Evolutionary conservation across 2,113 vertebrate genomes (phyloP), one percentile per base, ranked within the genome.

Genomic region (Neolamprologus fasciatus): DNA sequence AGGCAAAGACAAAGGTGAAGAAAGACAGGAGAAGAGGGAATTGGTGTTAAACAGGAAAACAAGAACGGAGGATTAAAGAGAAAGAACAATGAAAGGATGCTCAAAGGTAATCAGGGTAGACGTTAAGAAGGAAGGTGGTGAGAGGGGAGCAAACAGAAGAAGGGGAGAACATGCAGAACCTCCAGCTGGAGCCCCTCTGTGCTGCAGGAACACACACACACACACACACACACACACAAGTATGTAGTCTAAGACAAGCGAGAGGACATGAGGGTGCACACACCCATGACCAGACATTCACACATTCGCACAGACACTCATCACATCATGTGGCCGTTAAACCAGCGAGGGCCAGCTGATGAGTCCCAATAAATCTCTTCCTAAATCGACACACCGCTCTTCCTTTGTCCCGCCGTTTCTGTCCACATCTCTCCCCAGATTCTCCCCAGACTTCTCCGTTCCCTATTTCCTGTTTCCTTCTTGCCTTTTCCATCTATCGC

Each of bases 121-220:
- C 50, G 21, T 51, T 71, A 73, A 10, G 23, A 42, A 58, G 71
- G 42, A 50, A 50, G 71, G 23, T 47, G 33, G 17, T 55, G 54
- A 80, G 42, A 83, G 76, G 40, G 79, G 42, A 81, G 58, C 35
- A 89, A 84, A 71, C 31, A 84, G 76, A 55, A 83, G 31, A 82
- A 53, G 54, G 40, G 85, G 71, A 79, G 76, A 54, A 51, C 63
- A 90, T 86, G 82, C 16, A 1, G 68, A 89, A 82, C 54, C 81
- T 94, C 89, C 91, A 93, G 91, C 92, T 93, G 89, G 91, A 92
- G 88, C 40, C 89, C 82, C 93, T 90, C 76, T 92, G 88, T 83
- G 88, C 66, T 91, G 84, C 45, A 89, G 85, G 84, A 92, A 3
- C 12, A 4, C 7, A 2, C 23, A 28, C 23, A 23, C 54, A 3